Conservation (phyloP, 2,113 vertebrate genomes). For the Strix uralensis region DNA sequence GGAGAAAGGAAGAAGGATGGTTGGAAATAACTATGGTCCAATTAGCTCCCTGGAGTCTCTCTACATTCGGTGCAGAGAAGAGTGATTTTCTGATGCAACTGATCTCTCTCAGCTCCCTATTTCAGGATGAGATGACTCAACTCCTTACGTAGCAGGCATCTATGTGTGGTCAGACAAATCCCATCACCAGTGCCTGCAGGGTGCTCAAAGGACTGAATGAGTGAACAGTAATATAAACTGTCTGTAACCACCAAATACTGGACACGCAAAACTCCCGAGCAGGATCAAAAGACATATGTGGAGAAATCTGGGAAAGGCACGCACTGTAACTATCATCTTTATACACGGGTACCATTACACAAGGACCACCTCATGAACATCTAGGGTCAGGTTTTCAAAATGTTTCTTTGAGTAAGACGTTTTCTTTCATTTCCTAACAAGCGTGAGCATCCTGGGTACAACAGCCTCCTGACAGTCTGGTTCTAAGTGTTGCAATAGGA, state of each 20-base stretch:
- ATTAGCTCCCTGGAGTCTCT: background rate
- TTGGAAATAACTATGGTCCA: background rate
- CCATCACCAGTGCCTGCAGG: background rate
- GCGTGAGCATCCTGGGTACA: background rate
- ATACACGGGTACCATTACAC: background rate
- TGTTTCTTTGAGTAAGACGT: background rate
- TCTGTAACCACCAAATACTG: background rate
- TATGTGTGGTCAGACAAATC: background rate
- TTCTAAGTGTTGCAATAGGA: background rate
- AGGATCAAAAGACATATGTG: background rate
- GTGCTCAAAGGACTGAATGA: background rate
- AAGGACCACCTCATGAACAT: background rate
- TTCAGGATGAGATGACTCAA: constrained; percentile 9
- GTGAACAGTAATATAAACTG: background rate
- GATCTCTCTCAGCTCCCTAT: background rate
- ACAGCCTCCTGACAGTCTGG: background rate
- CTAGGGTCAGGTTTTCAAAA: background rate
- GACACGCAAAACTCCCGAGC: background rate
- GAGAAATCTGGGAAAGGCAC: background rate
- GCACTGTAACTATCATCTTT: background rate
- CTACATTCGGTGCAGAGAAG: background rate
- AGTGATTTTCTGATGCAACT: background rate
- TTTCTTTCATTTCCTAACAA: background rate
- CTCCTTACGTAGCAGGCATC: background rate
- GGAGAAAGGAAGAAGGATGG: background rate